Conservation (phyloP, 2,888 invertebrate genomes). For the Tipula confusa region DNA sequence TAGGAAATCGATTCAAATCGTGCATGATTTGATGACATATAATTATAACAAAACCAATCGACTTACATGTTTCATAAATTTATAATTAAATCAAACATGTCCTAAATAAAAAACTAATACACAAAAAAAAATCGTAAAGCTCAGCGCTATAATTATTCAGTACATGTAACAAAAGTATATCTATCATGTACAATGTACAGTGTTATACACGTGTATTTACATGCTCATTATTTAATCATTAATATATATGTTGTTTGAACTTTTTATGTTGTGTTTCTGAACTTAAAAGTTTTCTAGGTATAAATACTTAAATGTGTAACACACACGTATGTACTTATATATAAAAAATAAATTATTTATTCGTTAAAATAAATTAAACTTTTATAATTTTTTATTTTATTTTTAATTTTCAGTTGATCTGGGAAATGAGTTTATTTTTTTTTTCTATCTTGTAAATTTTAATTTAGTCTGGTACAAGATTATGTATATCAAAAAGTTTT, state of each 20-base stretch:
- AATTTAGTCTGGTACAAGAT: background rate
- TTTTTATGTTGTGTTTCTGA: background rate
- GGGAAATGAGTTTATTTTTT: background rate
- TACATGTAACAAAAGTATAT: no score
- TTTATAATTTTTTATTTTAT: background rate
- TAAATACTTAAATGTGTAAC: background rate
- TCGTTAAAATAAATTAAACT: constrained; percentile 20
- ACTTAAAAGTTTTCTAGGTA: background rate
- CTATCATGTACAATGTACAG: no score
- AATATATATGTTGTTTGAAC: background rate
- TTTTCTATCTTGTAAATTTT: background rate
- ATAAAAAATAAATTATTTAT: background rate
- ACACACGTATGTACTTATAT: background rate
- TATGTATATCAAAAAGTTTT: background rate
- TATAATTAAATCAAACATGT: no score
- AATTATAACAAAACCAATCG: no score
- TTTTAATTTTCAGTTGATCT: background rate
- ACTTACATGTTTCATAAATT: no score
- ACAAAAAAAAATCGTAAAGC: no score
- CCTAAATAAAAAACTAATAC: no score
- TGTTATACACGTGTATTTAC: background rate
- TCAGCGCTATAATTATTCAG: no score
- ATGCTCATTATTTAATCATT: constrained; percentile 12
- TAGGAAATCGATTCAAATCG: no score
- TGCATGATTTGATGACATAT: background rate